Percentiles rank a stretch among this genome's conserved stretches.
Evolutionary conservation across 2,888 invertebrate species (phyloP).

Genomic region (Ctenicera cuprea): DNA sequence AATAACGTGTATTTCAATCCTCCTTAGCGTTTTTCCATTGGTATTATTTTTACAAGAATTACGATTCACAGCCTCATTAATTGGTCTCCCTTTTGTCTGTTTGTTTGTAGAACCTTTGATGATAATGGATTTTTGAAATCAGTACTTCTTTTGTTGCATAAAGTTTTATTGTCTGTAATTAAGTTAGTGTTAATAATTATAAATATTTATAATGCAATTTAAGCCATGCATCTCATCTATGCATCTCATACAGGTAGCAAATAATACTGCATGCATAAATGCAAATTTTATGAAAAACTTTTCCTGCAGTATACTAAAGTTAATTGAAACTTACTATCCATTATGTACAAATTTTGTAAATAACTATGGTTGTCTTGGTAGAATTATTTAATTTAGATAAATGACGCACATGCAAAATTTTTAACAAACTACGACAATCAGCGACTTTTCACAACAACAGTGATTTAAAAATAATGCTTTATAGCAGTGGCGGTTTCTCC

Average conservation of each 20-base stretch:
- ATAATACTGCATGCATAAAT: background rate
- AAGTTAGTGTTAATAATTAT: background rate
- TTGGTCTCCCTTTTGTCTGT: conserved; percentile 23
- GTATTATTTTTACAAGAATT: conserved; percentile 15
- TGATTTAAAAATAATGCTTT: no score
- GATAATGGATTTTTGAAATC: conserved; percentile 4
- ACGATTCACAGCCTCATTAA: conserved; percentile 37
- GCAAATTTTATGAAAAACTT: no score
- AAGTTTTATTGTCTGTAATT: conserved; percentile 33
- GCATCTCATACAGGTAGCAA: background rate
- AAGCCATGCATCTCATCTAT: background rate
- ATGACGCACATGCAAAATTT: no score
- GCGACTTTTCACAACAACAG: no score
- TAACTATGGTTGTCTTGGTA: no score
- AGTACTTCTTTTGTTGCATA: conserved; percentile 28
- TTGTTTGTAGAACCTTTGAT: background rate
- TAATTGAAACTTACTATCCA: no score
- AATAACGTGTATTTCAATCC: background rate
- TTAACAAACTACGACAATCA: no score
- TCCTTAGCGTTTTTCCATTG: background rate
- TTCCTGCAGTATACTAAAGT: no score
- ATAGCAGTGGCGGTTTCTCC: no score
- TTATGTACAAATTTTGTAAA: no score
- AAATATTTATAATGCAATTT: background rate
- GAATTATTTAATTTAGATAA: no score